Evolutionary conservation across 2,113 vertebrate genomes (phyloP).

Genomic region (Furnarius figulus): DNA sequence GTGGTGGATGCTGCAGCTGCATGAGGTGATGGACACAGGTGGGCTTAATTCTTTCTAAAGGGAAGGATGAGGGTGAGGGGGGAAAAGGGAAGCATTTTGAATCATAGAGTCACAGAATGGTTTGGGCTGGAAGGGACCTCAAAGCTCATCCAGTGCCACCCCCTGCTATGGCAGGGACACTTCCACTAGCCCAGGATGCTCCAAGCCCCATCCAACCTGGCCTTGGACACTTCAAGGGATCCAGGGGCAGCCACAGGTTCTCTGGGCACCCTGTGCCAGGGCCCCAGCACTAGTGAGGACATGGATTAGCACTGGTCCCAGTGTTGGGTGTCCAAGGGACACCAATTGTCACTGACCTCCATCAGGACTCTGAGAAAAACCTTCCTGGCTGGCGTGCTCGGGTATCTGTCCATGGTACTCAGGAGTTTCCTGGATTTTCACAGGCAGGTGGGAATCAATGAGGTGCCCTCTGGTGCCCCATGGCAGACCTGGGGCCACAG

Average conservation of each 20-base stretch:
- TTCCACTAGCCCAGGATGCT: accelerated
- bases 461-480: neutral
- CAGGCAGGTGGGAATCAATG: neutral
- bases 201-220: accelerated
- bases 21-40: accelerated
- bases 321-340: neutral
- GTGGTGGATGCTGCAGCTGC: accelerated
- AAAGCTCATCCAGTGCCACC: neutral
- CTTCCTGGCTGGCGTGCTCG: neutral
- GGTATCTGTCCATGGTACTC: neutral
- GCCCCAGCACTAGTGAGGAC: neutral
- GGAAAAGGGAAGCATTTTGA: neutral
- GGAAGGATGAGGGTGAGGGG: neutral
- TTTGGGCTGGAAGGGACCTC: neutral
- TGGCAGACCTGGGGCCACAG: neutral
- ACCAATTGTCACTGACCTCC: neutral
- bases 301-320: neutral
- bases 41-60: neutral
- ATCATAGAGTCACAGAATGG: too few relatives aligned
- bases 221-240: neutral
- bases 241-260: neutral
- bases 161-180: neutral
- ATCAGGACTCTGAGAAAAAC: neutral
- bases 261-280: neutral
- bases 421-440: neutral